Conservation (phyloP, 1,140 invertebrate species). For the Pogonus chalceus region DNA sequence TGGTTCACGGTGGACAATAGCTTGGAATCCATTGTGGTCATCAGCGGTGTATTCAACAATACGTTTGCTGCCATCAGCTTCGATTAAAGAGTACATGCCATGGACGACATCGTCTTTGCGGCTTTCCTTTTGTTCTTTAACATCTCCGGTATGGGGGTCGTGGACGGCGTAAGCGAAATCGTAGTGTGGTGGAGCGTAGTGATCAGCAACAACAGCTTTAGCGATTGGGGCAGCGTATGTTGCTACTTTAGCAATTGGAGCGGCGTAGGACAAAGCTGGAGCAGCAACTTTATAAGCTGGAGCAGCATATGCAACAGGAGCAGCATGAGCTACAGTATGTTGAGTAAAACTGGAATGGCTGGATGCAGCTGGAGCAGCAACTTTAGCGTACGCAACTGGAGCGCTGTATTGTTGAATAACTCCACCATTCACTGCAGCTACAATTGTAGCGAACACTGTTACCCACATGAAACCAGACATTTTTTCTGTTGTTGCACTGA, state of each 20-base stretch:
- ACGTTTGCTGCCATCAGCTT: conserved; percentile 41
- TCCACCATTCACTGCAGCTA: too few species aligned
- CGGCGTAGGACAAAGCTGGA: conserved; percentile 23
- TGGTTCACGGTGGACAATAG: not conserved
- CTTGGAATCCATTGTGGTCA: conserved; percentile 7
- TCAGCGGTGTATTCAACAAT: conserved; percentile 29
- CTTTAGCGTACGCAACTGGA: conserved; percentile 17
- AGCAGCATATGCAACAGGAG: conserved; percentile 16
- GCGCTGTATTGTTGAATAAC: too few species aligned
- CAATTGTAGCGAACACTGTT: too few species aligned
- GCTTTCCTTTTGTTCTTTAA: conserved; percentile 6
- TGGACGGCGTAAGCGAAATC: not conserved
- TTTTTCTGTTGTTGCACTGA: too few species aligned
- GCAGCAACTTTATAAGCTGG: conserved; percentile 12
- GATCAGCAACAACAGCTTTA: not conserved
- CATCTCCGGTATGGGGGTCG: conserved; percentile 3
- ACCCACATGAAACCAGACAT: too few species aligned
- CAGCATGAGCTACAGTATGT: not conserved
- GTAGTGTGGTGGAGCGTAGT: not conserved
- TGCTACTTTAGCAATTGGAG: conserved; percentile 28
- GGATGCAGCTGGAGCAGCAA: not conserved
- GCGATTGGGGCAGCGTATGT: conserved; percentile 7
- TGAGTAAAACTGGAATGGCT: conserved; percentile 9
- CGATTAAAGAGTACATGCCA: conserved; percentile 33
- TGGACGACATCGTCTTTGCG: conserved; percentile 22